Evolutionary conservation across 1,140 invertebrate genomes (phyloP), one percentile per base, ranked within the genome.

Genomic region (Chrysopa pallens): DNA sequence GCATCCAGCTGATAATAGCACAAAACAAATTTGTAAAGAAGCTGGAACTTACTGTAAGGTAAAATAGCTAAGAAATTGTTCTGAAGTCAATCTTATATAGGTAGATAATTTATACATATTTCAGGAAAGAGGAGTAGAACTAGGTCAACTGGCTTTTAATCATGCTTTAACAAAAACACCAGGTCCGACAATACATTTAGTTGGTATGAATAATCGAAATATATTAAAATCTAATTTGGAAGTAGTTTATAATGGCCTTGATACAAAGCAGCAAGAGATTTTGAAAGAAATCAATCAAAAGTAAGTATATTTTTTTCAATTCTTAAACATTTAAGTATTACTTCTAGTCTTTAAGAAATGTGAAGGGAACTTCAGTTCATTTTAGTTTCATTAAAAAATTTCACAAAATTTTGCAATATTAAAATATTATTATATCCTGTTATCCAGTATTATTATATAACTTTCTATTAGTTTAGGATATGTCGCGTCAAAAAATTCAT

Each of bases 1-100:
- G 90, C 90, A 94, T 66, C 84, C 84, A 12, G 85, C 83, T 2
- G 58, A 57, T 7, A 59, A 76, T 6, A 59, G 77, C 13, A 69
- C 80, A 1, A 88, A 84, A 60, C 56, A 71, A 13, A 53, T 70
- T 42, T 80, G 78, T 54, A 52, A 50, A 27, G 55, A 68, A 48
- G 79, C 79, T 4, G 63, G 66, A 1, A 57, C 73, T n/a, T 70
- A 67, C 52, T 84, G 81, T 56, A 72, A 73, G 62, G 77, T 80
- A 55, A 52, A 6, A 48, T 42, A 9, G 58, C 52, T 39, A n/a
- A 36, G 15, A 38, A 43, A 3, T 15, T 43, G 50, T 50, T 38
- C 23, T 39, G n/a, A n/a, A n/a, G n/a, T n/a, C n/a, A n/a, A n/a
- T n/a, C n/a, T n/a, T n/a, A n/a, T n/a, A n/a, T n/a, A n/a, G n/a